These are phyloP conservation scores for Zootoca vivipara DNA, from an alignment of 2,113 vertebrate genomes.

Conservation along the genomic window DNA sequence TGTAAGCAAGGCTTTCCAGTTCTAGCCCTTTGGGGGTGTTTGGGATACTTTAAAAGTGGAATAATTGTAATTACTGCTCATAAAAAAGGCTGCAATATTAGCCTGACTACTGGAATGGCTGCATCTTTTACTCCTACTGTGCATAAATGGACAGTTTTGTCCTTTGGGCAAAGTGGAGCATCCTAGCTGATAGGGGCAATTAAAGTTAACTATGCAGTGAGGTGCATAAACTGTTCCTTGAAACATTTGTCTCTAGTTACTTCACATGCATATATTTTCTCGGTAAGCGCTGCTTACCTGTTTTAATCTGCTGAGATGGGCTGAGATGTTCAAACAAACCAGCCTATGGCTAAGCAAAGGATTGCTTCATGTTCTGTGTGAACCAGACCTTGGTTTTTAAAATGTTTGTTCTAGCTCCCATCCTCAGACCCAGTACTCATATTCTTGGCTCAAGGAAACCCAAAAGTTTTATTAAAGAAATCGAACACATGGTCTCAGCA, in stretches of 20 bases:
- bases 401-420: no score
- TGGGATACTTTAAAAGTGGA: neutral
- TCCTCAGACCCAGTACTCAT: no score
- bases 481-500: no score
- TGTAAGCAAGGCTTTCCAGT: neutral
- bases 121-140: neutral
- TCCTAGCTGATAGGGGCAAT: neutral
- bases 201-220: neutral
- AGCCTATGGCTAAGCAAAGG: no score
- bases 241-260: neutral
- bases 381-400: no score
- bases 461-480: no score
- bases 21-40: neutral
- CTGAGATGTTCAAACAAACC: no score
- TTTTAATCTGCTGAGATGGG: neutral
- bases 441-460: no score
- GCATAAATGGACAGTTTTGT: neutral
- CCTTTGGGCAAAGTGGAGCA: neutral
- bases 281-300: neutral
- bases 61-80: slow-evolving; percentile 1
- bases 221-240: neutral
- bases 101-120: neutral
- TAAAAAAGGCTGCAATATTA: neutral
- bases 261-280: neutral
- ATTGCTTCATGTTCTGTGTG: no score